These are phyloP conservation scores for Mesitornis unicolor DNA, from an alignment of 2,113 vertebrate species.

Conservation along the genomic window DNA sequence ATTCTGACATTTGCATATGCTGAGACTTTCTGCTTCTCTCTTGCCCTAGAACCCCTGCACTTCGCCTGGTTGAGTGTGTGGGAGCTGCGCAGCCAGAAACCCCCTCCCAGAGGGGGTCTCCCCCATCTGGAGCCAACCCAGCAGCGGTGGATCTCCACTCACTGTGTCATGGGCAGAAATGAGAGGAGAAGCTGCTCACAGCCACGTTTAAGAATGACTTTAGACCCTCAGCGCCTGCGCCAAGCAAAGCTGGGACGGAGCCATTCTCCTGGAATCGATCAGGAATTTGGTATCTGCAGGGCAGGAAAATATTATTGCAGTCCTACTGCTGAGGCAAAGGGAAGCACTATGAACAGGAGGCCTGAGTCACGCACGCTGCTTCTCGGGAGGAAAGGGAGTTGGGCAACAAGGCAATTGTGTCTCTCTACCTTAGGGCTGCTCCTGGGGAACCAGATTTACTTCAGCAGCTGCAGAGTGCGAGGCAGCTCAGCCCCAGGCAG, in stretches of 20 bases:
- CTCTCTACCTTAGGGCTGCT: background rate
- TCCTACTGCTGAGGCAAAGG: background rate
- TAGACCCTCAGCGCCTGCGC: background rate
- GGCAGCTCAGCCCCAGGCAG: background rate
- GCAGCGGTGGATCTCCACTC: accelerated
- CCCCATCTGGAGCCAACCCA: background rate
- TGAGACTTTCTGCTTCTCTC: background rate
- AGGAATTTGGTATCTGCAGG: background rate
- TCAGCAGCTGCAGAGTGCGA: background rate
- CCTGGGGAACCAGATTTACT: background rate
- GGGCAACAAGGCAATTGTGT: background rate
- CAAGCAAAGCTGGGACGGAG: background rate
- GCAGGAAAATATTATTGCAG: background rate
- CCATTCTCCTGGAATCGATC: background rate
- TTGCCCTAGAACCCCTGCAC: background rate
- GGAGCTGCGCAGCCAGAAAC: background rate
- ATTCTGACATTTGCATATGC: conserved; percentile 48
- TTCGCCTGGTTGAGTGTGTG: accelerated
- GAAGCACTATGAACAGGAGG: accelerated
- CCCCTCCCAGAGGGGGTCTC: background rate
- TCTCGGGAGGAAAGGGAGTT: background rate
- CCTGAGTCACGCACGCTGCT: accelerated
- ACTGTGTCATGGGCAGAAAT: accelerated
- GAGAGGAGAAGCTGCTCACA: background rate
- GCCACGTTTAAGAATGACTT: background rate